phyloP scores from a whole-genome alignment of 2,113 vertebrate species.

The Blennius ocellaris region DNA sequence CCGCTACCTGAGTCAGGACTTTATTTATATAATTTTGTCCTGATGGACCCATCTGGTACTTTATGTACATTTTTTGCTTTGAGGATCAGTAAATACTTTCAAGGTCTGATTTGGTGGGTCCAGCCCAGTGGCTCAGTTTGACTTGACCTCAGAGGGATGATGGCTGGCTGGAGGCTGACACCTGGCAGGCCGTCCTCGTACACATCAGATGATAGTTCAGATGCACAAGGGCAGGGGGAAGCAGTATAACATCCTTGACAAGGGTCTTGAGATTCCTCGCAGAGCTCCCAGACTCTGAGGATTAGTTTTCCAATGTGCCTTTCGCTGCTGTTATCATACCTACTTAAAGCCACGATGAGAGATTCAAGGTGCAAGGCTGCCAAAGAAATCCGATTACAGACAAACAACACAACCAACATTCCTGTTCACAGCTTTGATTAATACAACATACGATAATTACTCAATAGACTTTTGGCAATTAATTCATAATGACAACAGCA shows the following conservation, averaged over 20 bases:
- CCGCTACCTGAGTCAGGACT: slow-evolving; percentile 7
- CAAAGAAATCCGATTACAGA: slow-evolving; percentile 8
- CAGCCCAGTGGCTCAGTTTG: slow-evolving; percentile 7
- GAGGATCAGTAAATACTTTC: slow-evolving; percentile 24
- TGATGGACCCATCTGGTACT: slow-evolving; percentile 53
- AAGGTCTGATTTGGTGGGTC: slow-evolving; percentile 17
- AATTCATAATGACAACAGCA: not conserved
- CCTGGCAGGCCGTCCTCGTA: slow-evolving; percentile 17
- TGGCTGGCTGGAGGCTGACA: slow-evolving; percentile 6
- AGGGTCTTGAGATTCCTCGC: slow-evolving; percentile 40
- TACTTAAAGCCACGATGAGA: slow-evolving; percentile 21
- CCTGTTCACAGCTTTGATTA: not conserved
- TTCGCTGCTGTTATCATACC: slow-evolving; percentile 56
- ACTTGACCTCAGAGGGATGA: slow-evolving; percentile 19
- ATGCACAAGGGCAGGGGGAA: slow-evolving; percentile 12
- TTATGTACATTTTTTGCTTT: slow-evolving; percentile 45
- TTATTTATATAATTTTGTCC: too few relatives aligned
- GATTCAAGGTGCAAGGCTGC: slow-evolving; percentile 14
- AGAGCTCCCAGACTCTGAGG: slow-evolving; percentile 31
- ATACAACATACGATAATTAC: not conserved
- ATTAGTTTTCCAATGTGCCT: slow-evolving; percentile 31
- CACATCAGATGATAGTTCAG: slow-evolving; percentile 30
- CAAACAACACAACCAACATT: not conserved
- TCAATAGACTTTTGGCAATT: not conserved
- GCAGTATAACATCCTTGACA: slow-evolving; percentile 44